Evolutionary conservation across 2,113 vertebrate genomes (phyloP).

Genomic region (Ammodytes marinus): DNA sequence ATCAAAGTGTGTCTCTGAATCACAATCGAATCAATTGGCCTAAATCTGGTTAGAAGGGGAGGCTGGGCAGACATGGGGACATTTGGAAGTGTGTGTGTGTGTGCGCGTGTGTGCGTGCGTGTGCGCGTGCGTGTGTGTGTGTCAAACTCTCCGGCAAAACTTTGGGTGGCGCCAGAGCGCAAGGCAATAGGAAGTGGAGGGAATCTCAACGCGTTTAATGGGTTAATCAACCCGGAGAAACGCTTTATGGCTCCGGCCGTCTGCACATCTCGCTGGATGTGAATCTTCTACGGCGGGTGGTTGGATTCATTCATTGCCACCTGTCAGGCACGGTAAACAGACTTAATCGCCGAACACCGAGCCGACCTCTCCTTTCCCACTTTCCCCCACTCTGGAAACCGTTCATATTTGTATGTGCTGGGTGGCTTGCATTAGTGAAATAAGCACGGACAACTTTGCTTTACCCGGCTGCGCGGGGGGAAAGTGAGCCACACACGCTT

Average conservation of each 20-base stretch:
- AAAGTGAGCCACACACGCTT: slow-evolving; percentile 56
- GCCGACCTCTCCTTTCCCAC: slow-evolving; percentile 20
- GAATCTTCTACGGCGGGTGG: slow-evolving; percentile 44
- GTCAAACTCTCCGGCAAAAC: slow-evolving; percentile 32
- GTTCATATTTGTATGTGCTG: slow-evolving; percentile 4
- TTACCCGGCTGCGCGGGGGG: slow-evolving; percentile 28
- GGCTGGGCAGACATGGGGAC: neutral
- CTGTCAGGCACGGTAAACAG: slow-evolving; percentile 53
- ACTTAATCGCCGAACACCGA: slow-evolving; percentile 14
- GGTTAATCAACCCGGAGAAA: slow-evolving; percentile 64
- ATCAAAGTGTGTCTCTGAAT: neutral
- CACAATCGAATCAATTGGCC: neutral
- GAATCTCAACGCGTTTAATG: slow-evolving; percentile 9
- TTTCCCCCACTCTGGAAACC: neutral
- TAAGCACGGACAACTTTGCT: slow-evolving; percentile 64
- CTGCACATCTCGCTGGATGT: slow-evolving; percentile 48
- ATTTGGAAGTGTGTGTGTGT: slow-evolving; percentile 1
- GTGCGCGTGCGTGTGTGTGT: neutral
- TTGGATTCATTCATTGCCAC: slow-evolving; percentile 47
- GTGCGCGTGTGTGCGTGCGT: no score
- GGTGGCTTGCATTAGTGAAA: slow-evolving; percentile 24
- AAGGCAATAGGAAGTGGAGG: slow-evolving; percentile 47
- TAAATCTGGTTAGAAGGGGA: slow-evolving; percentile 5
- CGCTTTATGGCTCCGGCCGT: slow-evolving; percentile 48
- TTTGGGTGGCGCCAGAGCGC: slow-evolving; percentile 82